Evolutionary conservation across 2,888 invertebrate species (phyloP).

Genomic region (Caenorhabditis becei): DNA sequence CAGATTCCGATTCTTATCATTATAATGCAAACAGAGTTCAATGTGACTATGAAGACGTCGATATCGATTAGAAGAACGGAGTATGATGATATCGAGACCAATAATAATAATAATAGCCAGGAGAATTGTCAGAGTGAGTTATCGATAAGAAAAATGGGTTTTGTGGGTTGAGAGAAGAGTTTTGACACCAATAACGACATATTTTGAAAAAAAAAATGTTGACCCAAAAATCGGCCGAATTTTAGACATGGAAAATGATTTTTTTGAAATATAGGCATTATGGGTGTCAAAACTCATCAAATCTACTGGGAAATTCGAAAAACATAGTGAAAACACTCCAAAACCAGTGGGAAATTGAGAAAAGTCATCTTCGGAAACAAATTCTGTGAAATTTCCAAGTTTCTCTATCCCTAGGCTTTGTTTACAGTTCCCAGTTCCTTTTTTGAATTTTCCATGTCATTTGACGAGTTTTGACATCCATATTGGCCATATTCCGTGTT

Average conservation of each 20-base stretch:
- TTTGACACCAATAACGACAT: not conserved
- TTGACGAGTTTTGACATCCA: not conserved
- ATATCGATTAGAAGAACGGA: slow-evolving; percentile 56
- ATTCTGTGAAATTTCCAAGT: too few species aligned
- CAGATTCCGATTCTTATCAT: slow-evolving; percentile 39
- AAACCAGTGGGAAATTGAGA: too few species aligned
- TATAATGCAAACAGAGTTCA: slow-evolving; percentile 34
- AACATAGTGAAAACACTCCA: too few species aligned
- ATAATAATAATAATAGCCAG: slow-evolving; percentile 21
- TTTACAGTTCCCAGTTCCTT: too few species aligned
- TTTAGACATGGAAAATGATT: too few species aligned
- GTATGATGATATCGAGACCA: slow-evolving; percentile 55
- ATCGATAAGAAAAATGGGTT: not conserved
- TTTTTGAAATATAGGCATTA: too few species aligned
- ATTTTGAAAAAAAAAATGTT: too few species aligned
- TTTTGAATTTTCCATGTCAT: not conserved
- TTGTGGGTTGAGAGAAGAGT: not conserved
- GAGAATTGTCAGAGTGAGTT: slow-evolving; percentile 48
- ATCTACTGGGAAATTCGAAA: slow-evolving; percentile 8
- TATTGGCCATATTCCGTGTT: not conserved
- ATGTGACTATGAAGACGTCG: slow-evolving; percentile 44
- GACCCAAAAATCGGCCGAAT: too few species aligned
- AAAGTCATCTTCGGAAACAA: too few species aligned
- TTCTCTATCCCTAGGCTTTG: too few species aligned
- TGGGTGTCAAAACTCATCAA: too few species aligned